phyloP scores from a whole-genome alignment of 2,113 vertebrate genomes.

The Lethenteron camtschaticum region DNA sequence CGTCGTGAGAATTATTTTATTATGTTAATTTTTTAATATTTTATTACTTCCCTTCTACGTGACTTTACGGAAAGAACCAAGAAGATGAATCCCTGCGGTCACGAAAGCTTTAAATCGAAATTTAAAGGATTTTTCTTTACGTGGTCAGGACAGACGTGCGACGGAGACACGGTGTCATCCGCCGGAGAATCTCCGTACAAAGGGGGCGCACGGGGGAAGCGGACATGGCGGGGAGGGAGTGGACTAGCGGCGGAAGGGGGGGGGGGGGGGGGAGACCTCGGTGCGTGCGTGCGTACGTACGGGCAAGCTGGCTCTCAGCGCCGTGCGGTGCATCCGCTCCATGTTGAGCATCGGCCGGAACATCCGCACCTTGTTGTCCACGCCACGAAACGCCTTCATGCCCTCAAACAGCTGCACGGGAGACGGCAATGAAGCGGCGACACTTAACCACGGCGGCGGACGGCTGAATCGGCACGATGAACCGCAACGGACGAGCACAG shows the following conservation, averaged over 20 bases:
- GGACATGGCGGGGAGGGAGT: not conserved
- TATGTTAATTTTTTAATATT: no score
- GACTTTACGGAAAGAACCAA: no score
- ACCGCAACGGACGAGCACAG: no score
- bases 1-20: no score
- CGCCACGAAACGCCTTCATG: conserved; percentile 52
- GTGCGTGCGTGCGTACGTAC: conserved; percentile 21
- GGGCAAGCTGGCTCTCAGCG: conserved; percentile 37
- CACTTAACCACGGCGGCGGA: no score
- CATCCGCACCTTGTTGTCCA: conserved; percentile 38
- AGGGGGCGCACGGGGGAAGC: not conserved
- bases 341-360: conserved; percentile 68
- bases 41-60: no score
- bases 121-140: not conserved
- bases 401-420: conserved; percentile 51
- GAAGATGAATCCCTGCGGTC: no score
- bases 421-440: not conserved
- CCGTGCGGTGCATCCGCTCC: conserved; percentile 46
- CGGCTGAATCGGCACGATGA: no score
- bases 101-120: no score
- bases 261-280: not conserved
- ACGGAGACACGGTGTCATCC: no score
- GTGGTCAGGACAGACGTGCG: not conserved
- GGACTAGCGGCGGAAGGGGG: not conserved
- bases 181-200: no score